Evolutionary conservation across 2,888 invertebrate genomes (phyloP).

Genomic region (Drosophila antonietae): DNA sequence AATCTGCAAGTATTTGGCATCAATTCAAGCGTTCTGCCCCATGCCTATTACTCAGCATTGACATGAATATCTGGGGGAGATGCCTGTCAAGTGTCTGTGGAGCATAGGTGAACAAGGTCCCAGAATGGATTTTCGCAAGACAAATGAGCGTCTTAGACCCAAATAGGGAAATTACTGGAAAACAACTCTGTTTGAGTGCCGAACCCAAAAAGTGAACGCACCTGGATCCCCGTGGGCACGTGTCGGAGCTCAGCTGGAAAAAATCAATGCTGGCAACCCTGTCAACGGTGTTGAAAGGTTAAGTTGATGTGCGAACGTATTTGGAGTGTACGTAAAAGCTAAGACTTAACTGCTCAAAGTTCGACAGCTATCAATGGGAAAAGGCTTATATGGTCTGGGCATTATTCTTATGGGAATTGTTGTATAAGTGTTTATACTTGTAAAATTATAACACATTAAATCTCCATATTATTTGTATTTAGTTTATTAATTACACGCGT

Average conservation of each 20-base stretch:
- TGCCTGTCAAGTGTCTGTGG: slow-evolving; percentile 28
- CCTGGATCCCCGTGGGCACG: slow-evolving; percentile 31
- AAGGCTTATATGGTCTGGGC: not conserved
- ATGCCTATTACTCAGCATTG: slow-evolving; percentile 65
- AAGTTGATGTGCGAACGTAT: slow-evolving; percentile 2
- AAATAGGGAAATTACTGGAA: slow-evolving; percentile 66
- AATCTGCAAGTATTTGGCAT: slow-evolving; percentile 16
- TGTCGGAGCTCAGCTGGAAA: slow-evolving; percentile 45
- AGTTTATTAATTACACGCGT: no score
- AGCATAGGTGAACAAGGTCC: slow-evolving; percentile 58
- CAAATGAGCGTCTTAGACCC: slow-evolving; percentile 65
- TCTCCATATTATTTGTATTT: no score
- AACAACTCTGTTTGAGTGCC: slow-evolving; percentile 59
- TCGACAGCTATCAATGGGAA: slow-evolving; percentile 12
- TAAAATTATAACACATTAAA: no score
- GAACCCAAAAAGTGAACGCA: slow-evolving; percentile 44
- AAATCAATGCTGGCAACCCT: slow-evolving; percentile 21
- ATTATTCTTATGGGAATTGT: not conserved
- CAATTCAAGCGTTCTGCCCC: slow-evolving; percentile 5
- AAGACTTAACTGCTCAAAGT: slow-evolving; percentile 15
- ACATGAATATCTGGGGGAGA: slow-evolving; percentile 25
- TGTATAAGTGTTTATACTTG: no score
- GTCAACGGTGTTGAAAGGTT: slow-evolving; percentile 25
- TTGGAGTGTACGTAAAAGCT: slow-evolving; percentile 2
- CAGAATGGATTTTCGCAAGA: slow-evolving; percentile 50